Percentiles rank a stretch among this genome's conserved stretches.
phyloP scores from a whole-genome alignment of 2,888 invertebrate genomes.

The Drosophila anceps region DNA sequence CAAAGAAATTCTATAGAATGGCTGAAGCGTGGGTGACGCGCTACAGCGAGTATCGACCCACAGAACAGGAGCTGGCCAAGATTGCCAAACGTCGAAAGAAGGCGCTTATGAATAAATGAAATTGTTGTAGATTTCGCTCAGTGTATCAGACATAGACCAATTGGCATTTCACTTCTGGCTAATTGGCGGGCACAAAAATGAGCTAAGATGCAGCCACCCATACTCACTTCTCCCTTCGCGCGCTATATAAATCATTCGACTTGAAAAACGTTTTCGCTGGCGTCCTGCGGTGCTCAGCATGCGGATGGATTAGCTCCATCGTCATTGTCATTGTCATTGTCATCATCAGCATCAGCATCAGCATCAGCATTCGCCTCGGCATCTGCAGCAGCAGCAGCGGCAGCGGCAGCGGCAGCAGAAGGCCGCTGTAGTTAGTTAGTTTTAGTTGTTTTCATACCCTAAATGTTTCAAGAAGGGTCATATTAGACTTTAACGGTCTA shows the following conservation, averaged over 20 bases:
- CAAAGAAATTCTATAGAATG: constrained; percentile 98
- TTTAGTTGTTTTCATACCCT: constrained; percentile 44
- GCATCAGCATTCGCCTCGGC: constrained; percentile 11
- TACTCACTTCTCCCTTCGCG: constrained; percentile 6
- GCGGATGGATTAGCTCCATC: constrained; percentile 61
- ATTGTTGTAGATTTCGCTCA: neutral
- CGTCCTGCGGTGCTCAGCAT: constrained; percentile 60
- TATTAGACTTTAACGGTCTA: neutral
- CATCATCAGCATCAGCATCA: constrained; percentile 48
- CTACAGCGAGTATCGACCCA: constrained; percentile 97
- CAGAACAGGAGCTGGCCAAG: constrained; percentile 86
- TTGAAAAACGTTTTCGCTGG: constrained; percentile 48
- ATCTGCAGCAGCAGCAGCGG: constrained; percentile 8
- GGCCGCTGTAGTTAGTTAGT: constrained; percentile 43
- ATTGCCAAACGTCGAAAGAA: constrained; percentile 43
- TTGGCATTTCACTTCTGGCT: constrained; percentile 34
- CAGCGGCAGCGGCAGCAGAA: constrained; percentile 7
- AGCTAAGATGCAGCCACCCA: constrained; percentile 24
- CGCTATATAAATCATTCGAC: constrained; percentile 76
- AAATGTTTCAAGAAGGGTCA: neutral
- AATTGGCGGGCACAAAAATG: constrained; percentile 50
- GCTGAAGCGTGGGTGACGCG: constrained; percentile 99
- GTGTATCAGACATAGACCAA: constrained; percentile 2
- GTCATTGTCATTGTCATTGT: constrained; percentile 68
- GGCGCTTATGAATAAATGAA: constrained; percentile 1